A percentile compares a stretch with the other conserved stretches of the same genome.
phyloP scores from a whole-genome alignment of 2,113 vertebrate species.

The Emydocephalus ijimae region DNA sequence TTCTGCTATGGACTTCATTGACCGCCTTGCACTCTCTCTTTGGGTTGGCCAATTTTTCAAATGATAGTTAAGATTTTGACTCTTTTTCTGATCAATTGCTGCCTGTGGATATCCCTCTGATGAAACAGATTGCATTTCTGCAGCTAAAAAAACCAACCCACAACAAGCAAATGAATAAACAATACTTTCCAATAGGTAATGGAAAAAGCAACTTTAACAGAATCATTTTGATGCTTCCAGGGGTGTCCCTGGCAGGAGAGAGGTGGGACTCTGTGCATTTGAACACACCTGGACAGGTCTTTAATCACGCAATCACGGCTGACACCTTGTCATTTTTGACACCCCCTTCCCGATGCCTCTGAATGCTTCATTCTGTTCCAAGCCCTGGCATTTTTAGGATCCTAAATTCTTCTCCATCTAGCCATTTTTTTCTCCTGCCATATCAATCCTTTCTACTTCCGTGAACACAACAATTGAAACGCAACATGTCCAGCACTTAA shows the following conservation, averaged over 20 bases:
- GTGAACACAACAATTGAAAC: conserved; percentile 71
- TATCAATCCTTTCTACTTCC: conserved; percentile 73
- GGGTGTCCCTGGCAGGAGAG: neutral
- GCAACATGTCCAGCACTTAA: conserved; percentile 69
- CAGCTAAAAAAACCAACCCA: conserved; percentile 19
- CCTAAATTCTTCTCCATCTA: conserved; percentile 66
- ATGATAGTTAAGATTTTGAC: conserved; percentile 32
- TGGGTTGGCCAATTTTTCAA: conserved; percentile 10
- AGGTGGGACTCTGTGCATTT: neutral
- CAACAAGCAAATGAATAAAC: neutral
- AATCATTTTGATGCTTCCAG: conserved; percentile 53
- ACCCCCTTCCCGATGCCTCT: neutral
- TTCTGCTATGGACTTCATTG: neutral
- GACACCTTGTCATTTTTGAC: neutral
- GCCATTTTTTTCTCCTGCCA: conserved; percentile 54
- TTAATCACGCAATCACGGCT: neutral
- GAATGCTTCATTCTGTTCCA: conserved; percentile 46
- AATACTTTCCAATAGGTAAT: conserved; percentile 38
- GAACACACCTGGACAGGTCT: neutral
- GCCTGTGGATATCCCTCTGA: conserved; percentile 43
- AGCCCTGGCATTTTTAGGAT: conserved; percentile 60
- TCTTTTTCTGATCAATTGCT: conserved; percentile 51
- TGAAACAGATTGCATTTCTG: conserved; percentile 55
- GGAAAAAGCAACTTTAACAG: conserved; percentile 61
- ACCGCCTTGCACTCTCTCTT: neutral